These are phyloP conservation scores for Montifringilla adamsi DNA, from an alignment of 2,113 vertebrate genomes.

Conservation along the genomic window DNA sequence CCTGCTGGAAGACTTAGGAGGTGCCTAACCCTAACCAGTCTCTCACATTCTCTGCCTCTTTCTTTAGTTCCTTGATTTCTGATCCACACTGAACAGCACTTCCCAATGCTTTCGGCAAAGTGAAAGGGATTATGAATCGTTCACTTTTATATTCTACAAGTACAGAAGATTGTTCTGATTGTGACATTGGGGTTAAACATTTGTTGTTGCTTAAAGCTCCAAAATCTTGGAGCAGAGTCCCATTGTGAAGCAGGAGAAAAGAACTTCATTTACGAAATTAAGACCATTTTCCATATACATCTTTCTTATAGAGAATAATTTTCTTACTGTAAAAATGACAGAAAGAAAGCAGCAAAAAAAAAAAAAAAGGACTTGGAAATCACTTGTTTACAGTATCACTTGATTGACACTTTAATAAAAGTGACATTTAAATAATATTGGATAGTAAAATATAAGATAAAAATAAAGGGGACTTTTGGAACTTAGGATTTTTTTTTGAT, in stretches of 20 bases:
- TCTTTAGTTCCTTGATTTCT: background rate
- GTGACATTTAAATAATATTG: constrained; percentile 43
- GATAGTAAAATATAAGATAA: constrained; percentile 39
- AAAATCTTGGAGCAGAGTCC: constrained; percentile 1
- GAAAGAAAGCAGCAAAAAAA: constrained; percentile 31
- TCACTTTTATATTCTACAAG: constrained; percentile 2
- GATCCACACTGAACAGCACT: background rate
- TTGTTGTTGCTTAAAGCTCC: background rate
- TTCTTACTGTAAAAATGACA: constrained; percentile 52
- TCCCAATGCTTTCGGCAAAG: background rate
- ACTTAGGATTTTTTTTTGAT: background rate
- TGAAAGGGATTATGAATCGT: background rate
- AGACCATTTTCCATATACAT: background rate
- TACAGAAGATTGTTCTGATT: constrained; percentile 7
- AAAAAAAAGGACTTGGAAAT: constrained; percentile 26
- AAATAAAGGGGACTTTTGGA: constrained; percentile 61
- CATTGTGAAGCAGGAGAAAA: constrained; percentile 26
- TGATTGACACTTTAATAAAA: constrained; percentile 59
- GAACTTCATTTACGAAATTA: background rate
- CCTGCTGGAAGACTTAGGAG: background rate
- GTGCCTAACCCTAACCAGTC: background rate
- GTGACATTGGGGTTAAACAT: background rate
- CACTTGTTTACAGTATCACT: constrained; percentile 26
- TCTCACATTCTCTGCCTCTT: background rate
- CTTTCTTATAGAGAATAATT: background rate